Conservation (phyloP, 2,113 vertebrate species). For the Brachyistius frenatus region DNA sequence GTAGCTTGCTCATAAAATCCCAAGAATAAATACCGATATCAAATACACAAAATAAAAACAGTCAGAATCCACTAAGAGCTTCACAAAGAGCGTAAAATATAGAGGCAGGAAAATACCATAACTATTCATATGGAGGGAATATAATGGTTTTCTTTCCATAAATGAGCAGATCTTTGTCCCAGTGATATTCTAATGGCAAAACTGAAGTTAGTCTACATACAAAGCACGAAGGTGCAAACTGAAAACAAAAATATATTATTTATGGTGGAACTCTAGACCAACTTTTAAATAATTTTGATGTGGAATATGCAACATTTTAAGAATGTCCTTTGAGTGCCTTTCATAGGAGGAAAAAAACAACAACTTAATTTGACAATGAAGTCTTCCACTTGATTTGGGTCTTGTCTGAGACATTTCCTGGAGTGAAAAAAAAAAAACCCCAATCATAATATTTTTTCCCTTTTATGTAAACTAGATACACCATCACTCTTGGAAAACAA, state of each 20-base stretch:
- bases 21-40: slow-evolving; percentile 69
- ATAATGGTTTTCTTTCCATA: no score
- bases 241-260: no score
- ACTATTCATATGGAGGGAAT: not conserved
- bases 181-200: not conserved
- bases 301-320: not conserved
- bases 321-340: slow-evolving; percentile 18
- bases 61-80: slow-evolving; percentile 35
- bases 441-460: not conserved
- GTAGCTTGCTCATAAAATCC: slow-evolving; percentile 20
- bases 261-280: no score
- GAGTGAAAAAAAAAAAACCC: not conserved
- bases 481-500: not conserved
- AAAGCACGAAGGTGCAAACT: not conserved
- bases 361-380: not conserved
- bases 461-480: not conserved
- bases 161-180: slow-evolving; percentile 25
- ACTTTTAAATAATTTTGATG: no score
- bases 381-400: not conserved
- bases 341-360: not conserved
- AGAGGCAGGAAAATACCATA: not conserved
- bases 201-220: not conserved
- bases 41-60: slow-evolving; percentile 19
- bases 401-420: not conserved
- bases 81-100: slow-evolving; percentile 8